These are phyloP conservation scores for Lasioglossum morio DNA, from an alignment of 2,888 invertebrate genomes.

Conservation along the genomic window DNA sequence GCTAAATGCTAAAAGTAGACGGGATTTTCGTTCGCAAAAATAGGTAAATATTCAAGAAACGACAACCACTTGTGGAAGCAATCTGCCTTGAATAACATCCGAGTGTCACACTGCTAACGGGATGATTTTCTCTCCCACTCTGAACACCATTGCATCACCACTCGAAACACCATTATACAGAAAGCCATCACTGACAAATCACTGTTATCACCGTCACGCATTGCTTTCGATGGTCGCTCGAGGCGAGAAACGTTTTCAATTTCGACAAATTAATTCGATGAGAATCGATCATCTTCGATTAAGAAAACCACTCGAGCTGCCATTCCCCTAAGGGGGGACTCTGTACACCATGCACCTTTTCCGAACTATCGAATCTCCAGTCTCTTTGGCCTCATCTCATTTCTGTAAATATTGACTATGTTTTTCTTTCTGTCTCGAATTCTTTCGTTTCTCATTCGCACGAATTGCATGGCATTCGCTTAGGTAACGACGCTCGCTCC, in stretches of 20 bases:
- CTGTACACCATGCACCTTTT: constrained; percentile 22
- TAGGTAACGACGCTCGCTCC: constrained; percentile 63
- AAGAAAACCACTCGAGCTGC: constrained; percentile 17
- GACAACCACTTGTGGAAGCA: constrained; percentile 16
- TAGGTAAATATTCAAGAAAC: constrained; percentile 1
- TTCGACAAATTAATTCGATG: neutral
- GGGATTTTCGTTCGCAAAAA: neutral
- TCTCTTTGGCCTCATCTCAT: constrained; percentile 45
- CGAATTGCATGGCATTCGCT: constrained; percentile 76
- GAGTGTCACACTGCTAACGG: constrained; percentile 15
- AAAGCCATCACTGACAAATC: constrained; percentile 45
- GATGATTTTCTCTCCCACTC: constrained; percentile 40
- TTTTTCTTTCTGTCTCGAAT: constrained; percentile 22
- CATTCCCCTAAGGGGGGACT: constrained; percentile 11
- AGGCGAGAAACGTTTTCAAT: constrained; percentile 3
- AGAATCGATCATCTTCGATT: neutral
- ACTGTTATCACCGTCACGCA: neutral
- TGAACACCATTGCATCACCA: neutral
- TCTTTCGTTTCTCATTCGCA: constrained; percentile 70
- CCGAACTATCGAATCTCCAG: constrained; percentile 6
- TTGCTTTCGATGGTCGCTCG: constrained; percentile 33
- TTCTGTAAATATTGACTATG: constrained; percentile 44
- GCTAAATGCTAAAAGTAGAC: neutral
- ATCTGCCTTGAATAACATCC: constrained; percentile 35
- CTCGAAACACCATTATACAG: neutral